Base-by-base conservation (phyloP, 2,888 invertebrate species). In the Villa cingulata region DNA sequence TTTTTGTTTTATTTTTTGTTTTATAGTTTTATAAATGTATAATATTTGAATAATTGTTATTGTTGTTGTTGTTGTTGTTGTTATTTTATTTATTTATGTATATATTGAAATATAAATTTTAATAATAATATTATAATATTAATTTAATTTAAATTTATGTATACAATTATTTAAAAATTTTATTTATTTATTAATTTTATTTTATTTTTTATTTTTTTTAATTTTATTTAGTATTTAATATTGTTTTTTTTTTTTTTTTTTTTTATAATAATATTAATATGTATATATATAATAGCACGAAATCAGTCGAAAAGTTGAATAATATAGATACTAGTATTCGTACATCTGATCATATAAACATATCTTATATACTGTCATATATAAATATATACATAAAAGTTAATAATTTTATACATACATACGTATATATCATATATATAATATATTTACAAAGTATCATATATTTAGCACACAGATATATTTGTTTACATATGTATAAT, bases 1-100 rank as follows among this genome's bases (percentile, higher is more conserved):
- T 45, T 42, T 36, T 45, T 27, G 38, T 38, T 37, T 23, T 27
- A 41, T 41, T 41, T 41, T 41, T 20, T 23, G 32, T 2, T 34
- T 23, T 32, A 32, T 32, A 16, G 32, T 2, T 34, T 23, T 32
- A 32, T 32, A 16, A 32, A 39, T 18, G 6, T 18, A 39, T 19
- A 18, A 39, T 39, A 39, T 39, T 39, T 39, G 4, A 39, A 18
- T 16, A 39, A n/a, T 39, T 5, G 23, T 23, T 23, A 32, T 2
- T 32, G 29, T 32, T 29, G 12, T 10, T 48, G 17, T 41, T 15
- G n/a, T 41, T 17, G 43, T 40, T 32, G 17, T 16, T 18, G 20
- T 36, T 19, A 37, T 39, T 43, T 34, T 43, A 15, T 41, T 27
- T 37, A 32, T 46, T 14, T 16, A 27, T 48, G 5, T 43, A n/a